Percentiles rank a stretch among this genome's conserved stretches.
phyloP scores from a whole-genome alignment of 2,888 invertebrate genomes.

The Idaea biselata region DNA sequence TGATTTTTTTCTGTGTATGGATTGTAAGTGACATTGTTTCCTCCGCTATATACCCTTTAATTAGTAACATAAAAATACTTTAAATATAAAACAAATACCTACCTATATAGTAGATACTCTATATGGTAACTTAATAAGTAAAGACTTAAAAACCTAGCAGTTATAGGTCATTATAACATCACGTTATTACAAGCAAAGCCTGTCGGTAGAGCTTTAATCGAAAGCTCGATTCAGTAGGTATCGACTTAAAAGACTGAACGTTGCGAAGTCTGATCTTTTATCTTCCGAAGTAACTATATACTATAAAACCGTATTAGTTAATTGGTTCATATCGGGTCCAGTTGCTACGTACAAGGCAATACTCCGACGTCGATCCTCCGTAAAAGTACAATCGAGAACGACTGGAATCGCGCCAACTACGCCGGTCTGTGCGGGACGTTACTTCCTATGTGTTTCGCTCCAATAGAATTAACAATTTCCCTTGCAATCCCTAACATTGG shows the following conservation, averaged over 20 bases:
- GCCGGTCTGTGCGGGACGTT: conserved; percentile 45
- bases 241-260: background rate
- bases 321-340: background rate
- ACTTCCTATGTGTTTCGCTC: conserved; percentile 66
- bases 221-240: background rate
- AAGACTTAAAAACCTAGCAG: too few species aligned
- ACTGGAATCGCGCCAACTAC: conserved; percentile 69
- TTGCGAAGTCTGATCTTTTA: background rate
- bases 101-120: too few species aligned
- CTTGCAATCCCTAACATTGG: conserved; percentile 37
- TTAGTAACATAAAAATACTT: too few species aligned
- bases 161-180: too few species aligned
- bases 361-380: conserved; percentile 16
- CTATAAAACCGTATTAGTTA: background rate
- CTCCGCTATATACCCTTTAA: too few species aligned
- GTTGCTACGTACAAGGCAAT: conserved; percentile 7
- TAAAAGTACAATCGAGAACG: conserved; percentile 60
- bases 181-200: too few species aligned
- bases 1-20: too few species aligned
- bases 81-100: too few species aligned
- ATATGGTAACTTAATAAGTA: too few species aligned
- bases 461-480: conserved; percentile 72
- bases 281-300: background rate
- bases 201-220: too few species aligned
- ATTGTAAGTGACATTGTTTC: too few species aligned